These are phyloP conservation scores for Xestia rhomboidea DNA, from an alignment of 2,888 invertebrate species.

Conservation along the genomic window DNA sequence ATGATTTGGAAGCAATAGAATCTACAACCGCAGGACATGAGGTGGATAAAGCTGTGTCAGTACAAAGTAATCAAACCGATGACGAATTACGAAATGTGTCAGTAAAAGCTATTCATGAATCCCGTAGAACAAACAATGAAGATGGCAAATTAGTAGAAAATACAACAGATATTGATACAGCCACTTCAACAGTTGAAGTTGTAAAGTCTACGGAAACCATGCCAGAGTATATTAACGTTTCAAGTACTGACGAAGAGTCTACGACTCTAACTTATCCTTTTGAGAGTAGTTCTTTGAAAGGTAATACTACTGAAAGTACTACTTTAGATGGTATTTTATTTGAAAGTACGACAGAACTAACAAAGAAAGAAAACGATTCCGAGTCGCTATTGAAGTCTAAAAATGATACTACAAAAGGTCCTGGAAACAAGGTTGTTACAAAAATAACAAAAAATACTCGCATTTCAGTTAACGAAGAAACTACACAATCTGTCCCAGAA, in stretches of 20 bases:
- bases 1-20: conserved; percentile 5
- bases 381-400: not conserved
- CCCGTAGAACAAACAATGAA: conserved; percentile 21
- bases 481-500: not conserved
- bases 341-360: conserved; percentile 2
- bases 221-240: not conserved
- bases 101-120: conserved; percentile 41
- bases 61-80: conserved; percentile 7
- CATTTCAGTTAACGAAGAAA: conserved; percentile 4
- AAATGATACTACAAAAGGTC: not conserved
- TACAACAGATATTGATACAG: not conserved
- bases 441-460: not conserved
- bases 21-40: not conserved
- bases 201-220: not conserved
- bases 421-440: not conserved
- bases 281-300: not conserved
- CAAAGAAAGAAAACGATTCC: not conserved
- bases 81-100: conserved; percentile 57
- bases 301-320: not conserved
- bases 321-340: not conserved
- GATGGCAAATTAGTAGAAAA: not conserved
- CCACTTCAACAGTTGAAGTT: not conserved
- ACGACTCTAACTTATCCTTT: not conserved
- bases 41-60: not conserved
- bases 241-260: not conserved